Evolutionary conservation across 2,113 vertebrate species (phyloP).

Genomic region (Bufo bufo): DNA sequence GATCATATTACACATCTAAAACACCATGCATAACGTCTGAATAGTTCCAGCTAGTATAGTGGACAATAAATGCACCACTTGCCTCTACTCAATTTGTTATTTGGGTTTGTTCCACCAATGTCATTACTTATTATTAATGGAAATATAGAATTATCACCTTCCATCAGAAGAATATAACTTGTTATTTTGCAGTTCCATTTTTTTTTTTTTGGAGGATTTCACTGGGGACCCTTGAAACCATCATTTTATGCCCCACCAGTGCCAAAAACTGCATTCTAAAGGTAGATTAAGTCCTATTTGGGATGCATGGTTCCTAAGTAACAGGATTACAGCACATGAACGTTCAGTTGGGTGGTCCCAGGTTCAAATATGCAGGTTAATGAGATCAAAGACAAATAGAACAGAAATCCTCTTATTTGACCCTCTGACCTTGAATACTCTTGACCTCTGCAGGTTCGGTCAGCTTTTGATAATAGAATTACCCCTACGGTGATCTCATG

Average conservation of each 20-base stretch:
- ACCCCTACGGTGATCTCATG: background rate
- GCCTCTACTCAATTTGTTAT: too few relatives aligned
- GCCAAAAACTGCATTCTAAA: background rate
- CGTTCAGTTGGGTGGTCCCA: constrained; percentile 41
- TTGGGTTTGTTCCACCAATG: too few relatives aligned
- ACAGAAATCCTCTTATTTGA: constrained; percentile 49
- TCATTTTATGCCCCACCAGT: background rate
- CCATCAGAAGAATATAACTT: too few relatives aligned
- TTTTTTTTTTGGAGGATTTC: background rate
- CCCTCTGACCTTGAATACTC: constrained; percentile 25
- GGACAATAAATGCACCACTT: too few relatives aligned
- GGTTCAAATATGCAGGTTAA: constrained; percentile 43
- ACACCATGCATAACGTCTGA: too few relatives aligned
- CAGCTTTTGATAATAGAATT: constrained; percentile 18
- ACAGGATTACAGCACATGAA: constrained; percentile 43
- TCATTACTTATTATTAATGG: too few relatives aligned
- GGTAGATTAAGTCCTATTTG: constrained; percentile 20
- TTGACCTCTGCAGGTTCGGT: constrained; percentile 35
- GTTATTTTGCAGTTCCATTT: background rate
- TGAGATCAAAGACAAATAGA: constrained; percentile 44
- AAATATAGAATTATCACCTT: too few relatives aligned
- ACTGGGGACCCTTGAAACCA: background rate
- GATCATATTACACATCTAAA: too few relatives aligned
- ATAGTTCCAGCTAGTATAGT: too few relatives aligned
- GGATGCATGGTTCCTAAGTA: constrained; percentile 43